Evolutionary conservation across 2,113 vertebrate species (phyloP).

Genomic region (Spilogale gracilis): DNA sequence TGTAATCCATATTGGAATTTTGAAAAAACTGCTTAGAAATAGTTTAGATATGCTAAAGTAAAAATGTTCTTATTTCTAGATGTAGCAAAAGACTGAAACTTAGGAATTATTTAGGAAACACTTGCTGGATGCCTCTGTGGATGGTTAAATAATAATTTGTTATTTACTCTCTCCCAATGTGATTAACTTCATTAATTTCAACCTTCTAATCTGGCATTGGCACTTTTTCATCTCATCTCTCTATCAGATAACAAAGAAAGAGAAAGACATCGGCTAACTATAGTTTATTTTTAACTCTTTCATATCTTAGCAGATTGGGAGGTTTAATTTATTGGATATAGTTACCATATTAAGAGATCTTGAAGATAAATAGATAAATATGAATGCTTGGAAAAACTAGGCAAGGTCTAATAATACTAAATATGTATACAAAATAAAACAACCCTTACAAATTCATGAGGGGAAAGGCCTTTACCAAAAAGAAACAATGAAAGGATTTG

Average conservation of each 20-base stretch:
- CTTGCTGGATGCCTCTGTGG: not conserved
- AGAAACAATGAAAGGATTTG: not conserved
- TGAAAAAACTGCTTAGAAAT: not conserved
- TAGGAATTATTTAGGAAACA: not conserved
- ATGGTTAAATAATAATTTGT: not conserved
- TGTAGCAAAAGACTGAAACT: not conserved
- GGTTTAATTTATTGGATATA: not conserved
- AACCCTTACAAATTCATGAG: not conserved
- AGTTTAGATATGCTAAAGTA: not conserved
- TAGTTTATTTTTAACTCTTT: slow-evolving; percentile 21
- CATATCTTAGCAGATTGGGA: not conserved
- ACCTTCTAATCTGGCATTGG: not conserved
- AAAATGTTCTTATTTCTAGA: not conserved
- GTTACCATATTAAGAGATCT: not conserved
- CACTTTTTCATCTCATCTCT: not conserved
- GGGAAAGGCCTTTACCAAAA: not conserved
- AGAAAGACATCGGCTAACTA: not conserved
- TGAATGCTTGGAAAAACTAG: not conserved
- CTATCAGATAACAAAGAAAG: not conserved
- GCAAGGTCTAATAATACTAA: not conserved
- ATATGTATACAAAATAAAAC: not conserved
- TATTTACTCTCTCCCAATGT: not conserved
- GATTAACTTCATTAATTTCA: slow-evolving; percentile 38
- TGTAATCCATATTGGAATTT: not conserved
- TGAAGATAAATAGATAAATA: not conserved